Base-by-base conservation (phyloP, 1,140 invertebrate genomes). In the Eriocheir sinensis region DNA sequence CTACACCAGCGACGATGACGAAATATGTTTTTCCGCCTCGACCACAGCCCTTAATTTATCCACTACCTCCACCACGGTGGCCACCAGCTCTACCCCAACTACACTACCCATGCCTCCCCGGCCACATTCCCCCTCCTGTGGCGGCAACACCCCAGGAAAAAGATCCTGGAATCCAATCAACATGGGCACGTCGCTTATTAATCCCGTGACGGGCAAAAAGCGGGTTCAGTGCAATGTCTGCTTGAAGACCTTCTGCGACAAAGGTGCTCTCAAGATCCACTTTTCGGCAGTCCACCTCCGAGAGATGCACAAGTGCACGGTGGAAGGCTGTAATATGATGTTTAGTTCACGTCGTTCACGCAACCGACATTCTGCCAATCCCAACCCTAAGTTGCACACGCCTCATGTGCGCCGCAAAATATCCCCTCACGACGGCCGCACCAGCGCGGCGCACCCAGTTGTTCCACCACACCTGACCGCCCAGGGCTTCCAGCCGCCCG, bases 291-390 rank as follows among this genome's bases (percentile, higher is more conserved):
- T 99, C 8, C 99, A 99, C 97, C 97, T 99, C 93, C 98, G 99
- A 32, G 99, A 99, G 97, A 99, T 99, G 99, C 99, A 99, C 97
- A 99, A 99, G 96, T 99, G 99, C 96, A 99, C 99, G 0, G 99
- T 99, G 0, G 98, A 99, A 96, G 99, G 99, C 0, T 99, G 99
- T 97, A 99, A 98, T 96, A 99, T 99, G 99, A 99, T 99, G 98
- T 99, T 99, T 96, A 99, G 99, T 96, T 99, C 99, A 21, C 97
- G 99, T 95, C 97, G 99, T 94, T 99, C 99, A 34, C 97, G 99
- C 41, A 99, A 99, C 96, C 97, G 99, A 0, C 99, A 99, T 96
- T 99, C 98, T 96, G 99, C 99, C 9, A 99, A 99, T 97, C 99
- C 99, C 0, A 99, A 99, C 97, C 99, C 99, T 0, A 99, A 99